Evolutionary conservation across 2,797 vertebrate species (phyloP).

Genomic region (Buphagus erythrorhynchus): DNA sequence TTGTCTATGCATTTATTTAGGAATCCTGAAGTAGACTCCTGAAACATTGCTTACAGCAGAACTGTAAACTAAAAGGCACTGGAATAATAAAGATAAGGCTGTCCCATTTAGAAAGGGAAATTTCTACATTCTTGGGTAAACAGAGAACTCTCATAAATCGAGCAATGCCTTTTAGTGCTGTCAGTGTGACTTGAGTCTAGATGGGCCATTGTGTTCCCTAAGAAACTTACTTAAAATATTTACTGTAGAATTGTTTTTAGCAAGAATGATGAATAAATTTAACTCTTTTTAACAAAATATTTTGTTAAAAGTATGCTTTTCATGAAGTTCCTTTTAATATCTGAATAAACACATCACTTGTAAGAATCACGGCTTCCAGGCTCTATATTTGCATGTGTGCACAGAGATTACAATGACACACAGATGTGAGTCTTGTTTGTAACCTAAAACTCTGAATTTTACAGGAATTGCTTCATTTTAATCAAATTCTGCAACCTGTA

Average conservation of each 20-base stretch:
- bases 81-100: slow-evolving; percentile 84
- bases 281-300: slow-evolving; percentile 37
- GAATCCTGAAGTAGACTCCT: slow-evolving; percentile 62
- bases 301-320: not conserved
- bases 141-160: slow-evolving; percentile 68
- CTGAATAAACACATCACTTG: not conserved
- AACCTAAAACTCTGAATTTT: not conserved
- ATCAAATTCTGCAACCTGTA: not conserved
- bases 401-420: not conserved
- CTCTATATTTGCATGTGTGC: not conserved
- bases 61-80: slow-evolving; percentile 79
- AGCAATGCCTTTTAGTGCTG: slow-evolving; percentile 57
- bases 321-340: not conserved
- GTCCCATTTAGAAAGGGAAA: slow-evolving; percentile 78
- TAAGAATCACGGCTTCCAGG: not conserved
- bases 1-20: slow-evolving; percentile 66
- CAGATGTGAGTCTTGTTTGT: not conserved
- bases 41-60: slow-evolving; percentile 65
- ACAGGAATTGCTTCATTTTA: not conserved
- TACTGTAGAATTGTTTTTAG: slow-evolving; percentile 65
- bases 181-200: slow-evolving; percentile 42
- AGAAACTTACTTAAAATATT: slow-evolving; percentile 75
- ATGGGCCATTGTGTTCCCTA: slow-evolving; percentile 53
- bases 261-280: slow-evolving; percentile 1
- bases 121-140: slow-evolving; percentile 82